Evolutionary conservation across 1,140 invertebrate genomes (phyloP).

Genomic region (Pseudomyrmex cubaensis): DNA sequence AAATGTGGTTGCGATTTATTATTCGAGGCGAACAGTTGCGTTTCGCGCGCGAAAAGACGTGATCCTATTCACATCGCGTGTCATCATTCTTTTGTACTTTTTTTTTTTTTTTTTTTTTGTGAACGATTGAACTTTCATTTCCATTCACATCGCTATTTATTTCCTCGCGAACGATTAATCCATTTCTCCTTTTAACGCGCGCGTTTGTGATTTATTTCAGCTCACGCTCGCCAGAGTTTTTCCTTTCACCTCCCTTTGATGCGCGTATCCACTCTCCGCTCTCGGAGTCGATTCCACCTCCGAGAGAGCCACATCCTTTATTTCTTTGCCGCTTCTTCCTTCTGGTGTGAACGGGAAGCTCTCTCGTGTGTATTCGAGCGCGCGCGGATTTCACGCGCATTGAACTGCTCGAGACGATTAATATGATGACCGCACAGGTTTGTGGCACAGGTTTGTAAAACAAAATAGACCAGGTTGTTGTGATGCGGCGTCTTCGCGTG

Average conservation of each 20-base stretch:
- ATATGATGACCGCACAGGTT: too few relatives aligned
- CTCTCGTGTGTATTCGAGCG: neutral
- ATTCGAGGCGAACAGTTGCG: neutral
- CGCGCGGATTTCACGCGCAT: slow-evolving; percentile 16
- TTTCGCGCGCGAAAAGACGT: neutral
- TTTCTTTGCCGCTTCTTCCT: slow-evolving; percentile 48
- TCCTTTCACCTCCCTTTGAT: slow-evolving; percentile 65
- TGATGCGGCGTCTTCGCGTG: too few relatives aligned
- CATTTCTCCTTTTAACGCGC: slow-evolving; percentile 61
- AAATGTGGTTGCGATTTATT: neutral
- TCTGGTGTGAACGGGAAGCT: slow-evolving; percentile 27
- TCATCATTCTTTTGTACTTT: slow-evolving; percentile 34
- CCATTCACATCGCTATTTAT: slow-evolving; percentile 48
- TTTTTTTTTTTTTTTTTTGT: too few relatives aligned
- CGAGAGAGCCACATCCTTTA: slow-evolving; percentile 21
- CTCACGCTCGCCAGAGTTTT: slow-evolving; percentile 45
- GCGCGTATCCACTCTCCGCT: slow-evolving; percentile 12
- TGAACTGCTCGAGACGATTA: neutral
- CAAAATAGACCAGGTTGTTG: too few relatives aligned
- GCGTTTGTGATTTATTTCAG: slow-evolving; percentile 59
- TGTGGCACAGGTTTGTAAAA: too few relatives aligned
- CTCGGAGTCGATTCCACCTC: slow-evolving; percentile 42
- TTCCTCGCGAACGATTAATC: slow-evolving; percentile 60
- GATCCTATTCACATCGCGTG: neutral
- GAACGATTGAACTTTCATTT: slow-evolving; percentile 66